Evolutionary conservation across 1,140 invertebrate species (phyloP), one percentile per base, ranked within the genome.

Genomic region (Mya arenaria): DNA sequence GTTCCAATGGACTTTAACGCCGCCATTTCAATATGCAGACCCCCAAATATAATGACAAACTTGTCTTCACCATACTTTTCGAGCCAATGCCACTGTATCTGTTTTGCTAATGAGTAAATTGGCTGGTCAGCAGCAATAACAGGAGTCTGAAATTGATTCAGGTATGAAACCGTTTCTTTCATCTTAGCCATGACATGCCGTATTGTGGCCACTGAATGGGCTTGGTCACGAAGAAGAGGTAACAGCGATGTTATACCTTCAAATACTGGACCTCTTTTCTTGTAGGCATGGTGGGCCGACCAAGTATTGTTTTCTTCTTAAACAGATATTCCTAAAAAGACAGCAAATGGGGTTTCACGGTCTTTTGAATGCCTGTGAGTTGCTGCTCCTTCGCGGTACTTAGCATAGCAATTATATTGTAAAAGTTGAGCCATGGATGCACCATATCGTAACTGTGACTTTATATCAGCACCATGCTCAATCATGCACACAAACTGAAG

Each of bases 1-100:
- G 63, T 74, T 75, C 89, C 88, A 66, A 88, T 66, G 10, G 4
- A 75, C 41, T 39, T 65, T 81, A 81, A 39, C 41, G 66, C 74
- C 10, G 82, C 77, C 78, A 85, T 84, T 63, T 84, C 78, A 28
- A 81, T 72, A 41, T 84, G 78, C 19, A 60, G 60, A 4, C 86
- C 80, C 60, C 73, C 60, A 17, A 73, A 63, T 71, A 80, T 83
- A 15, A 84, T 39, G 4, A 88, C 86, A 77, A 82, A 85, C 55
- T 84, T 83, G 25, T 89, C 73, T 68, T 91, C 87, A 36, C 85
- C 87, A 83, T 89, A 84, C 37, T 28, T 36, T 19, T 87, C 39
- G 15, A 85, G 85, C 72, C 86, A 89, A 19, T 48, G 19, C 82
- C 85, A 86, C 48, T 88, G 85, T 0, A 88, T 79, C 36, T 81